phyloP scores from a whole-genome alignment of 2,113 vertebrate genomes.

The Engystomops pustulosus region DNA sequence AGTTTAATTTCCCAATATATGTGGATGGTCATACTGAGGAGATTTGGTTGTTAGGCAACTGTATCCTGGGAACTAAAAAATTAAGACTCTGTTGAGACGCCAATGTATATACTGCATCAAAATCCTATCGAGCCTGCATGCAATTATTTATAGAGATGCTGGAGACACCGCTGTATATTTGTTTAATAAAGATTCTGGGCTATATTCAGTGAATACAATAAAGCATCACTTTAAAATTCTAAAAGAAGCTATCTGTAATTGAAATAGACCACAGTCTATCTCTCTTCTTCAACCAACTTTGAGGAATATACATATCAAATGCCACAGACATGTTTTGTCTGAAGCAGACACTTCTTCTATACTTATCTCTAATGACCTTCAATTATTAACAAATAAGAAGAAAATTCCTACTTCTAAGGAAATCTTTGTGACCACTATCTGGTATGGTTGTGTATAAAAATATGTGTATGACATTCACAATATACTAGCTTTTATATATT shows the following conservation, averaged over 20 bases:
- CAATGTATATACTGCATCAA: neutral
- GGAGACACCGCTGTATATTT: neutral
- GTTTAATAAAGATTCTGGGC: neutral
- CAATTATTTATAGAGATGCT: too few species aligned
- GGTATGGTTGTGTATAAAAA: too few species aligned
- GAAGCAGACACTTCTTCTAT: neutral
- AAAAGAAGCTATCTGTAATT: neutral
- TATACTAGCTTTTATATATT: too few species aligned
- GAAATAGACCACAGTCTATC: neutral
- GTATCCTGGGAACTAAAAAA: neutral
- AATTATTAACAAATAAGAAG: neutral
- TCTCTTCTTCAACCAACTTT: neutral
- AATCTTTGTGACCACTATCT: too few species aligned
- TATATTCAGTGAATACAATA: neutral
- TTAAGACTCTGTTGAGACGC: neutral
- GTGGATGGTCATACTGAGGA: too few species aligned
- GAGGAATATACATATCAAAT: neutral
- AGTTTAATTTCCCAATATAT: too few species aligned
- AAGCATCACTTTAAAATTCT: neutral
- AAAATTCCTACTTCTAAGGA: neutral
- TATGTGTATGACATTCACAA: too few species aligned
- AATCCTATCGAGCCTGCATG: too few species aligned
- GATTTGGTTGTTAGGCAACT: too few species aligned
- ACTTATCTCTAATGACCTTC: slow-evolving; percentile 25
- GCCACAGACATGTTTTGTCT: slow-evolving; percentile 41